Evolutionary conservation across 1,140 invertebrate genomes (phyloP).

Genomic region (Drosophila leontia): DNA sequence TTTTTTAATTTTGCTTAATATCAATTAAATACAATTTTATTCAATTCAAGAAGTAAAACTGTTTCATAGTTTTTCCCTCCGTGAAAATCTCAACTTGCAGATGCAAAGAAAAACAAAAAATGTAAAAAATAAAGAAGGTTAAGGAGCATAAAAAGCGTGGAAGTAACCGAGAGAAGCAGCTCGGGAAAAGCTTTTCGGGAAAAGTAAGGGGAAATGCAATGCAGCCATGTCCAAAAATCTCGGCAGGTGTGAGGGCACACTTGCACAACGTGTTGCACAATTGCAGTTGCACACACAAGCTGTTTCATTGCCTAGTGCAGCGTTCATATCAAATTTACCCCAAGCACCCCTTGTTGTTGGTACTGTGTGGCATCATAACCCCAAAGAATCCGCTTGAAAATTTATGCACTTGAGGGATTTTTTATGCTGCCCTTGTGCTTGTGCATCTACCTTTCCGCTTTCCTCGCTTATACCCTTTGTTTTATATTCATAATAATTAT

Average conservation of each 20-base stretch:
- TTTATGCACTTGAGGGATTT: conserved; percentile 77
- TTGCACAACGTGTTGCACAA: conserved; percentile 43
- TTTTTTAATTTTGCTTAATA: not conserved
- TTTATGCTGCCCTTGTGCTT: conserved; percentile 38
- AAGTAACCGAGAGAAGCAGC: conserved; percentile 20
- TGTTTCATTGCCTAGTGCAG: conserved; percentile 41
- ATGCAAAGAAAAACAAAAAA: conserved; percentile 22
- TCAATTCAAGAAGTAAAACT: too few relatives aligned
- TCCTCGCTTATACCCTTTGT: conserved; percentile 4
- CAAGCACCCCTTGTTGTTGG: conserved; percentile 12
- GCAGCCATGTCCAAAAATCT: conserved; percentile 69
- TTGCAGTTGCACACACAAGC: conserved; percentile 34
- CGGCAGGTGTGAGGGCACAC: conserved; percentile 55
- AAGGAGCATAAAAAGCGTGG: conserved; percentile 14
- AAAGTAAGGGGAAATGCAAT: conserved; percentile 9
- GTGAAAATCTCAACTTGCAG: conserved; percentile 50
- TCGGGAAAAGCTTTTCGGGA: conserved; percentile 8
- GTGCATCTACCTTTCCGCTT: conserved; percentile 11
- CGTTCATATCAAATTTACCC: conserved; percentile 54
- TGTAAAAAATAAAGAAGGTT: not conserved
- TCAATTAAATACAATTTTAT: not conserved
- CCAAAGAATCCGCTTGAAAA: conserved; percentile 54
- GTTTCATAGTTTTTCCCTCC: conserved; percentile 11
- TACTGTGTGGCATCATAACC: conserved; percentile 51
- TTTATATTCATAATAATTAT: conserved; percentile 38